Percentiles rank a stretch among this genome's conserved stretches.
phyloP scores from a whole-genome alignment of 2,113 vertebrate species.

The pig (Sus scrofa) region T2T-Sscrofa CM000817.6:56676501-56677000 shows the following conservation, averaged over 20 bases:
- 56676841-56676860: background rate
- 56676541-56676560: too few species aligned
- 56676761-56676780: background rate
- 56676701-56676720: background rate
- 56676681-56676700: background rate
- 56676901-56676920: background rate
- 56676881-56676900: background rate
- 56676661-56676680: background rate
- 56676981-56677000: background rate
- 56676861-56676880: background rate
- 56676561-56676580: too few species aligned
- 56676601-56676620: too few species aligned
- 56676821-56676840: background rate
- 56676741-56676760: background rate
- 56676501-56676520: too few species aligned
- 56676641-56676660: background rate
- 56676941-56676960: background rate
- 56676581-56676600: too few species aligned
- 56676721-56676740: background rate
- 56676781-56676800: too few species aligned
- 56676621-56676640: too few species aligned
- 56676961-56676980: background rate
- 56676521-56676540: too few species aligned
- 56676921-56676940: background rate
- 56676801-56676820: background rate